Evolutionary conservation across 1,140 invertebrate genomes (phyloP), one percentile per base, ranked within the genome.

Genomic region (Ceratina calcarata): DNA sequence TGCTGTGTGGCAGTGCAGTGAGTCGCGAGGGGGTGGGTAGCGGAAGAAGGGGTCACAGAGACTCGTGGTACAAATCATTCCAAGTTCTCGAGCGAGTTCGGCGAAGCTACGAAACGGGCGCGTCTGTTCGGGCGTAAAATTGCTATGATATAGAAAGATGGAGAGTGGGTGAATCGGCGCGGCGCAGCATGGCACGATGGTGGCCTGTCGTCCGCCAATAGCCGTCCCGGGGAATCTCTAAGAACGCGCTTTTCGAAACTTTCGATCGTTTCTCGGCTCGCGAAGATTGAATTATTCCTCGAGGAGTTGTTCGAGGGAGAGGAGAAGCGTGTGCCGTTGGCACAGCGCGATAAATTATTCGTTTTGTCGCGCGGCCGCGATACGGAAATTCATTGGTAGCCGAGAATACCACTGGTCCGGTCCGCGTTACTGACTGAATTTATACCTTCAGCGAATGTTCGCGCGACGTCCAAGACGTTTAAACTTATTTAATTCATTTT

Each of bases 81-180:
- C 87, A 90, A 91, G 85, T 89, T 90, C 82, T 87, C 85, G 78
- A 81, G 83, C 72, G 85, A 90, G 87, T 90, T 91, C 83, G 80
- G 86, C 73, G 84, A 86, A 32, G 87, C 61, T 86, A 83, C 61
- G 85, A 73, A 85, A 89, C 81, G 87, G 84, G 27, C 83, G 87
- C 77, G 86, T 84, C 84, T 83, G 83, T 65, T 87, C 86, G 80
- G 75, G 87, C 89, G 89, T 90, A 89, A 91, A 92, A 92, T 92
- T 91, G 91, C 87, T 89, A 91, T 90, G 91, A 91, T 92, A 91
- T 91, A 89, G 87, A 85, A 60, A 37, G 16, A 64, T 16, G 58
- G 81, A 55, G 53, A 15, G 53, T 15, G 49, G 37, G 70, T 69
- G 20, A 53, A 84, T 64, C 64, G 57, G 22, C 18, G 71, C 32